Conservation (phyloP, 2,888 invertebrate genomes). For the Drosophila birchii region DNA sequence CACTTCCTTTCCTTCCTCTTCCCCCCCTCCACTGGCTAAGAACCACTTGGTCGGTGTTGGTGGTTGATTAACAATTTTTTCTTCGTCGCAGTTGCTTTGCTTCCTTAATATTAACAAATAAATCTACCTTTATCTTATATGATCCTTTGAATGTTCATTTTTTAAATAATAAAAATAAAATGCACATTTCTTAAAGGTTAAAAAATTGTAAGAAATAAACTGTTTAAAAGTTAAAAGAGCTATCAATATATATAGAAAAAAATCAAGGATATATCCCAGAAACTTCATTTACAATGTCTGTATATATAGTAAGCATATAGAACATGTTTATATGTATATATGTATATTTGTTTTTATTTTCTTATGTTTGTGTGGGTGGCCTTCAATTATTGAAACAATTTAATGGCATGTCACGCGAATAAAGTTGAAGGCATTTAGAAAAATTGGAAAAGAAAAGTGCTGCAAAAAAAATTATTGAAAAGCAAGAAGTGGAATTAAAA, state of each 20-base stretch:
- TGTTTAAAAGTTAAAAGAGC: neutral
- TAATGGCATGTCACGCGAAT: conserved; percentile 69
- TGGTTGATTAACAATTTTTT: conserved; percentile 35
- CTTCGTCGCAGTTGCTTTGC: neutral
- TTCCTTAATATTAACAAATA: conserved; percentile 11
- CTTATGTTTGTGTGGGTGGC: conserved; percentile 30
- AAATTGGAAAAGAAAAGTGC: neutral
- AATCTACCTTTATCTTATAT: neutral
- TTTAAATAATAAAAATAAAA: neutral
- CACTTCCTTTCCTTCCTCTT: neutral
- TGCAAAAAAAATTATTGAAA: neutral
- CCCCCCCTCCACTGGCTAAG: neutral
- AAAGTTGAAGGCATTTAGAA: conserved; percentile 42
- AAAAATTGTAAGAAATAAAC: too few species aligned
- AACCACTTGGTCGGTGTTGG: neutral
- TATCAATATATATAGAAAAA: neutral
- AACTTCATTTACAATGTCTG: conserved; percentile 17
- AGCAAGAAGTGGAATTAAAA: neutral
- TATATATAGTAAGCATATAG: neutral
- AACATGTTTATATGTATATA: neutral
- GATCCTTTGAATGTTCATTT: neutral
- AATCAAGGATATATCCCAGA: conserved; percentile 1
- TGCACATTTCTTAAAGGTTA: neutral
- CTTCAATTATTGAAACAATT: conserved; percentile 69
- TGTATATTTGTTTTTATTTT: conserved; percentile 17